Conservation (phyloP, 1,140 invertebrate species). For the Episyrphus balteatus region DNA sequence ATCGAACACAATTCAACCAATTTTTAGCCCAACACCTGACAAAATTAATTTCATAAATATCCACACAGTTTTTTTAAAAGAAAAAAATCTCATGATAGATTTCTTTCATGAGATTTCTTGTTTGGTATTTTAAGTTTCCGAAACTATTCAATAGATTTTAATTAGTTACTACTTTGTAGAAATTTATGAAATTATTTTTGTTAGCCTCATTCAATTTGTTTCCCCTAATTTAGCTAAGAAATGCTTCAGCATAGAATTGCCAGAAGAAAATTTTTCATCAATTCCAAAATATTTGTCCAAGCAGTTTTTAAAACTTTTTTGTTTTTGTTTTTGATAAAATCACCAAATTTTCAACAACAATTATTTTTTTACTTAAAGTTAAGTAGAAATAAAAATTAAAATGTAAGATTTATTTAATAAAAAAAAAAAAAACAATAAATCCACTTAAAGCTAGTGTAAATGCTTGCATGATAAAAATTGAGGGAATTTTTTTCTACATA, state of each 20-base stretch:
- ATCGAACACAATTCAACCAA: background rate
- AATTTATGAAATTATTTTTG: constrained; percentile 1
- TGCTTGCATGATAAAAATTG: too few species aligned
- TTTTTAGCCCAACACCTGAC: constrained; percentile 3
- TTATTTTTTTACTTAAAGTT: too few species aligned
- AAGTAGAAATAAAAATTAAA: too few species aligned
- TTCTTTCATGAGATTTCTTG: background rate
- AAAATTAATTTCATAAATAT: constrained; percentile 1
- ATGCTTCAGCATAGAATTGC: too few species aligned
- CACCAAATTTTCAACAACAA: too few species aligned
- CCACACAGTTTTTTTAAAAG: too few species aligned
- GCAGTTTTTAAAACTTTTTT: background rate
- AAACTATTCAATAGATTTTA: background rate
- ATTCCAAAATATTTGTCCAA: background rate
- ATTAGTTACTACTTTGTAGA: background rate
- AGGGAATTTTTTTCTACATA: too few species aligned
- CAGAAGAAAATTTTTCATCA: background rate
- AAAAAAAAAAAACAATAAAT: too few species aligned
- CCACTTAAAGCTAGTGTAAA: too few species aligned
- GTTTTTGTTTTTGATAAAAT: too few species aligned
- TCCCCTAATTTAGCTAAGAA: background rate
- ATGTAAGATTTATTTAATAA: too few species aligned
- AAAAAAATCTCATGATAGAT: too few species aligned
- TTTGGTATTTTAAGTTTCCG: background rate
- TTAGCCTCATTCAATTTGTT: constrained; percentile 1